Base-by-base conservation (phyloP, 2,113 vertebrate genomes). In the Myotis davidii region DNA sequence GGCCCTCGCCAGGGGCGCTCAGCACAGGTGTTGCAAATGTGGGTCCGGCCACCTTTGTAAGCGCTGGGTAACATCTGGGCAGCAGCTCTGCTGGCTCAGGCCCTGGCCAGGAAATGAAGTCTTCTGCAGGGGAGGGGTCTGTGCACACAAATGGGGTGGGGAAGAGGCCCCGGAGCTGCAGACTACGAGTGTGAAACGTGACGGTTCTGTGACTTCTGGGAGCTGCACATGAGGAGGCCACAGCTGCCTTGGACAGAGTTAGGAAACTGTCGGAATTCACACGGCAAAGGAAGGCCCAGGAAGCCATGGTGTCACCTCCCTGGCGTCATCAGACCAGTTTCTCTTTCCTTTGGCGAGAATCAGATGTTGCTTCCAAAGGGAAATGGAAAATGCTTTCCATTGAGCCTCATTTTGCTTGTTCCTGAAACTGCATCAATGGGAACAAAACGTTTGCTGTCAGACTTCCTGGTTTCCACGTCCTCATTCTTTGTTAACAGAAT, bases 51-150 rank as follows among this genome's bases (percentile, higher is more conserved):
- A 17, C 37, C 10, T 56, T 39, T 12, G n/a, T 73, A 48, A 12
- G 64, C 25, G 0, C 54, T 27, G 85, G 72, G 61, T 42, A 87
- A 86, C 97, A 97, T 97, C 96, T 96, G 97, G 88, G 17, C 70
- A 96, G 96, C 39, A 17, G 65, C 48, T 92, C 73, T 23, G 56
- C 76, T 39, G 20, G 14, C 91, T 97, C 93, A 97, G 96, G 88
- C 97, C 90, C 94, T 82, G 27, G 95, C 61, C 96, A 96, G 97
- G 97, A 97, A 97, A 96, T 91, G 97, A 93, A 89, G 93, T 89
- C 76, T 45, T 97, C 87, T 16, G 59, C 88, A 34, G 92, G 2
- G 6, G 89, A 84, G 12, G 1, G 54, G 73, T 81, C 84, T 16
- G 59, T 7, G 34, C 3, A 2, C 2, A 59, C 56, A 59, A 3